Percentiles rank a stretch among this genome's conserved stretches.
Evolutionary conservation across 2,113 vertebrate genomes (phyloP).

Genomic region (Tychaedon coryphoeus): DNA sequence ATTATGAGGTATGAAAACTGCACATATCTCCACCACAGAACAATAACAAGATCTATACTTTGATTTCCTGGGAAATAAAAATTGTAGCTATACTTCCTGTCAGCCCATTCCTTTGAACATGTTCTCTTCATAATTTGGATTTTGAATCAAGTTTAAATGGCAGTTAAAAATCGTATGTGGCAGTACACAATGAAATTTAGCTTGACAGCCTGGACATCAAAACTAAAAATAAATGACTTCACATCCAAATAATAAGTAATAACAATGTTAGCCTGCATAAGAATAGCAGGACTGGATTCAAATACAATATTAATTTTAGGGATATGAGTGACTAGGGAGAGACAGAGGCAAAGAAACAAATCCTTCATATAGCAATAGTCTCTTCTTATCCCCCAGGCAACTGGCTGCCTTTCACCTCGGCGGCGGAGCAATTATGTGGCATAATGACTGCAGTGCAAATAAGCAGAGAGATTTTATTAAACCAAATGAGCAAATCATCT

Average conservation of each 20-base stretch:
- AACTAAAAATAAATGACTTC: constrained; percentile 94
- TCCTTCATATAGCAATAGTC: constrained; percentile 92
- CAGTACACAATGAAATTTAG: constrained; percentile 87
- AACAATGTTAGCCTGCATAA: constrained; percentile 97
- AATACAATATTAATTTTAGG: constrained; percentile 98
- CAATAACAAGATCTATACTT: constrained; percentile 68
- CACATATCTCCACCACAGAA: neutral
- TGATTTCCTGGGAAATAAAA: constrained; percentile 83
- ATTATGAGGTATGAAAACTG: constrained; percentile 5
- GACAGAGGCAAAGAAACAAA: constrained; percentile 84
- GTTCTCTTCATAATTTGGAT: constrained; percentile 82
- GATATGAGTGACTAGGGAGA: constrained; percentile 94
- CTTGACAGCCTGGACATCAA: constrained; percentile 88
- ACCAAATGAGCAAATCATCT: constrained; percentile 99
- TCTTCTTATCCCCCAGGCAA: constrained; percentile 94
- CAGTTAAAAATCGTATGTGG: constrained; percentile 93
- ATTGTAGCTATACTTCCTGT: constrained; percentile 69
- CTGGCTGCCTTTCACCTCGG: constrained; percentile 90
- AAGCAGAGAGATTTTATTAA: constrained; percentile 99
- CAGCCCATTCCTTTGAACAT: constrained; percentile 80
- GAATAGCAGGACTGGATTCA: constrained; percentile 90
- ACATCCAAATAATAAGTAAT: constrained; percentile 97
- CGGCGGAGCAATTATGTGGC: constrained; percentile 93
- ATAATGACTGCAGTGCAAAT: constrained; percentile 98
- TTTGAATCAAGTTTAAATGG: constrained; percentile 90